Percentiles rank a stretch among this genome's conserved stretches.
phyloP scores from a whole-genome alignment of 2,113 vertebrate species.

The Merops nubicus region DNA sequence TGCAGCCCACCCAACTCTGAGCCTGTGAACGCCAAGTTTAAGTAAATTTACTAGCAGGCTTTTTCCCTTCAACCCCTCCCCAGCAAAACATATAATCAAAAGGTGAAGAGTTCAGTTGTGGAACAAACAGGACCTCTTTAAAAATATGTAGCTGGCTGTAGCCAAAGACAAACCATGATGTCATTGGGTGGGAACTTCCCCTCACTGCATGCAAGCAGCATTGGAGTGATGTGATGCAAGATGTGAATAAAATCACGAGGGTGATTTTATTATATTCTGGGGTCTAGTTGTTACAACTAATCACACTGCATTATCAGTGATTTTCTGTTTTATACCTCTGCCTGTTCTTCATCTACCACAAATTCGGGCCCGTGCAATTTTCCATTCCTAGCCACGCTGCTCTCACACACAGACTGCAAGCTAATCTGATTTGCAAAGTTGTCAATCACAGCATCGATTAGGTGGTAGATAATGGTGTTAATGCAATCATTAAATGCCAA shows the following conservation, averaged over 20 bases:
- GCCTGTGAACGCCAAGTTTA: conserved; percentile 4
- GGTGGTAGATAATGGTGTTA: conserved; percentile 42
- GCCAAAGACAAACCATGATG: conserved; percentile 67
- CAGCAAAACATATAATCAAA: conserved; percentile 30
- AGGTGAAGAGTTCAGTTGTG: conserved; percentile 65
- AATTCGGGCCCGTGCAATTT: background rate
- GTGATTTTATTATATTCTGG: background rate
- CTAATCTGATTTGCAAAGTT: conserved; percentile 67
- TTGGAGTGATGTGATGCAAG: background rate
- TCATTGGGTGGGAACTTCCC: conserved; percentile 71
- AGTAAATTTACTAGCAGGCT: conserved; percentile 18
- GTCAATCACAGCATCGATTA: conserved; percentile 63
- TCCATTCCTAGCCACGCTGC: background rate
- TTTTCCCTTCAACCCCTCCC: background rate
- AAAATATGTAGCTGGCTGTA: conserved; percentile 27
- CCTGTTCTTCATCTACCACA: background rate
- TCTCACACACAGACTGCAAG: background rate
- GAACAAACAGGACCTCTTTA: conserved; percentile 63
- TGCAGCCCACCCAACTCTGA: conserved; percentile 47
- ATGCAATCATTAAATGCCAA: conserved; percentile 30
- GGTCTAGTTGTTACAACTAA: background rate
- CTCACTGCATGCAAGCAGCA: background rate
- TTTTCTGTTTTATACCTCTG: background rate
- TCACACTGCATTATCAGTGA: background rate
- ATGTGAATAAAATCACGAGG: background rate